Evolutionary conservation across 2,888 invertebrate species (phyloP).

Genomic region (Caenorhabditis auriculariae): DNA sequence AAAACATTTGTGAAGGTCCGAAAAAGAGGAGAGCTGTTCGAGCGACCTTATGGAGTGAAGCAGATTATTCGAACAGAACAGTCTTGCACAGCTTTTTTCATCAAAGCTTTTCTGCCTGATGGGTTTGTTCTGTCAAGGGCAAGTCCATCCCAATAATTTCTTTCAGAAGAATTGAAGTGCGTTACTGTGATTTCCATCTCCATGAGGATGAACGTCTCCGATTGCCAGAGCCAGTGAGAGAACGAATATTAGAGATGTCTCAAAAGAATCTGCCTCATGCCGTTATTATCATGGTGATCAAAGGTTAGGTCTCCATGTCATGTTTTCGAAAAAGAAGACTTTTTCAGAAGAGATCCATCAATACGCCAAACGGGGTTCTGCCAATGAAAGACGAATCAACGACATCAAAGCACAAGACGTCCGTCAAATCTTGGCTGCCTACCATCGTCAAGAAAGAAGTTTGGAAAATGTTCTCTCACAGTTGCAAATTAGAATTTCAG

Average conservation of each 20-base stretch:
- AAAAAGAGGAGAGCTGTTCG: constrained; percentile 13
- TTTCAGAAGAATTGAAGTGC: constrained; percentile 42
- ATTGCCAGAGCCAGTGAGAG: constrained; percentile 26
- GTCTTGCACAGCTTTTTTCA: constrained; percentile 47
- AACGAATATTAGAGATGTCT: constrained; percentile 37
- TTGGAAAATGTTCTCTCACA: too few relatives aligned
- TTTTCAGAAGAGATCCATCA: too few relatives aligned
- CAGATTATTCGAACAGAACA: constrained; percentile 34
- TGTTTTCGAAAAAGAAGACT: too few relatives aligned
- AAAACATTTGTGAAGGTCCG: constrained; percentile 17
- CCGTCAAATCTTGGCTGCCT: constrained; percentile 26
- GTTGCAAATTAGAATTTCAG: too few relatives aligned
- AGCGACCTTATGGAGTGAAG: constrained; percentile 8
- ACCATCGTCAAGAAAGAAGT: constrained; percentile 16
- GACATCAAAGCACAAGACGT: constrained; percentile 30
- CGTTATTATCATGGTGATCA: constrained; percentile 43
- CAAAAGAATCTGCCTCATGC: constrained; percentile 36
- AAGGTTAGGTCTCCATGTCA: too few relatives aligned
- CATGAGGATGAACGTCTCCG: constrained; percentile 41
- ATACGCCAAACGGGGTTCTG: too few relatives aligned
- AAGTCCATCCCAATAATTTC: too few relatives aligned
- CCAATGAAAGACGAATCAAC: constrained; percentile 28
- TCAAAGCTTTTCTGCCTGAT: constrained; percentile 37
- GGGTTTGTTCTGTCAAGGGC: constrained; percentile 24
- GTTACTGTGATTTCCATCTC: constrained; percentile 49